Conservation (phyloP, 2,797 vertebrate species). For the Hybognathus amarus region DNA sequence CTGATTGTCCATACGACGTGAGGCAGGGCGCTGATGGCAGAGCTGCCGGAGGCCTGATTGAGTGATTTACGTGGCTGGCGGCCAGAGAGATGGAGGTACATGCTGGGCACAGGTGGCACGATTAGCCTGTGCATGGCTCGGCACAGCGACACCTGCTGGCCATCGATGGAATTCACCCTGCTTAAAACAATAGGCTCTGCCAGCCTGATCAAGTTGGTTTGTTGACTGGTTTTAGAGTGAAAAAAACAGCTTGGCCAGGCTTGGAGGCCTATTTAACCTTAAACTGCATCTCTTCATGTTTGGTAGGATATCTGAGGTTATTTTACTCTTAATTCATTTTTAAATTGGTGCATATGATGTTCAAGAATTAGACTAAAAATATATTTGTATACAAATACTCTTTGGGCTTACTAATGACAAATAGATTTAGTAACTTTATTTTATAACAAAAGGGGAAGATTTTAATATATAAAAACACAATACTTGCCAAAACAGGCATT, state of each 20-base stretch:
- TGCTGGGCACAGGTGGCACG: slow-evolving; percentile 56
- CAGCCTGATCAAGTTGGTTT: not conserved
- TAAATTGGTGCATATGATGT: too few relatives aligned
- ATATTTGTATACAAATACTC: not conserved
- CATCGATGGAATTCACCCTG: slow-evolving; percentile 21
- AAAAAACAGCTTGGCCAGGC: not conserved
- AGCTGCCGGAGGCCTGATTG: slow-evolving; percentile 58
- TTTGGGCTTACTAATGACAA: not conserved
- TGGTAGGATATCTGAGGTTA: not conserved
- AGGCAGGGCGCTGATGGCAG: slow-evolving; percentile 56
- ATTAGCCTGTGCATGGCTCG: slow-evolving; percentile 3
- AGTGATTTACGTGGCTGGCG: slow-evolving; percentile 63
- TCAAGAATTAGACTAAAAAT: not conserved
- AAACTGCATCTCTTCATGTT: not conserved
- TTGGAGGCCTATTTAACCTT: not conserved
- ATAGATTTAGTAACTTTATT: not conserved
- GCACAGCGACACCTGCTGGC: slow-evolving; percentile 55
- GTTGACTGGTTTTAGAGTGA: not conserved
- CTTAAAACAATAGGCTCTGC: not conserved
- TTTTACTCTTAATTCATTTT: not conserved
- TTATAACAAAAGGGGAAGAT: too few relatives aligned
- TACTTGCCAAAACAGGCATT: not conserved
- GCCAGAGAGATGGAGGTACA: slow-evolving; percentile 53
- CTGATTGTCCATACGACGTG: slow-evolving; percentile 63
- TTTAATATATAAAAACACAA: not conserved